Base-by-base conservation (phyloP, 2,797 vertebrate genomes). In the Sebastes diaconus region DNA sequence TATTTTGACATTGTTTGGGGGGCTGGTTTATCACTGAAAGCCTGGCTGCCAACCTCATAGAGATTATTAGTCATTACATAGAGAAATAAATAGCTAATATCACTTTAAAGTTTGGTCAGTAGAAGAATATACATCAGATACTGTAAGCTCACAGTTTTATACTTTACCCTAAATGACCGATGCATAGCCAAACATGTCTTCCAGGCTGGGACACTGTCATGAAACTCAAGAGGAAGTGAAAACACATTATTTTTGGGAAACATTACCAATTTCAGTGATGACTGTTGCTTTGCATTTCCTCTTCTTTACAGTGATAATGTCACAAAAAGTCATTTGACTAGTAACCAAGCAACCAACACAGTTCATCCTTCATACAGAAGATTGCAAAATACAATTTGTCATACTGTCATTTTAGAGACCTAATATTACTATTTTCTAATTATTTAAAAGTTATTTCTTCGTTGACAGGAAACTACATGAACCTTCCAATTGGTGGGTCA, bases 231-330 rank as follows among this genome's bases (percentile, higher is more conserved):
- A 36, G 25, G 65, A 83, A 71, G 24, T 76, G 39, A 6, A 79
- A 61, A 18, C 16, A n/a, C 4, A 32, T 29, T n/a, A 20, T 32
- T 55, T 55, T 57, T 22, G 18, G 34, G 27, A n/a, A 67, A 24
- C 11, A 75, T 14, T 60, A 52, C 68, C 5, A 34, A 1, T 42
- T 68, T 64, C 27, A 50, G 6, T 24, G 22, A 59, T 34, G 42
- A 72, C 57, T 66, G 25, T 60, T 30, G 68, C 34, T 68, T 58
- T 67, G 18, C 7, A 57, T 50, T 71, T 84, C 65, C 63, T 63
- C 29, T 50, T 79, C 3, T 64, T 68, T 18, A 50, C 22, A 59
- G 59, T 12, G 5, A 16, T 12, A 16, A 64, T 58, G 8, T 61
- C 34, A 57, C 14, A 8, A 36, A 16, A 50, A 5, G n/a, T 30